Evolutionary conservation across 2,888 invertebrate species (phyloP), one percentile per base, ranked within the genome.

Genomic region (Drosophila subsilvestris): DNA sequence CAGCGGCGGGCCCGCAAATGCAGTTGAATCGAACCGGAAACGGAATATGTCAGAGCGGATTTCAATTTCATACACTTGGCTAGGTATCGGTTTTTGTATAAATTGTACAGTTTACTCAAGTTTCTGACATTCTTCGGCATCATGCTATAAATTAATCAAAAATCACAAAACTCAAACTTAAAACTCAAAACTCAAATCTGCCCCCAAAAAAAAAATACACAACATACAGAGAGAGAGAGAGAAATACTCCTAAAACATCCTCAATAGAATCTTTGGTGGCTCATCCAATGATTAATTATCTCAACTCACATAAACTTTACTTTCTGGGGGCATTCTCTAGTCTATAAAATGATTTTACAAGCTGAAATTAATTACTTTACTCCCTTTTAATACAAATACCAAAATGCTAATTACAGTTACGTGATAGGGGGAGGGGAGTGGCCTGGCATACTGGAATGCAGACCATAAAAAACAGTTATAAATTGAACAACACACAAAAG

Each of bases 11-110:
- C 91, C 47, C 91, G 91, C 74, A 91, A 91, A 91, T 91, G 91
- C 86, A 91, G 91, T 90, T 91, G 91, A 91, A 91, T 91, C 91
- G 91, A 91, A 84, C 91, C 91, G 91, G 90, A 91, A 91, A 90
- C 91, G 90, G 91, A 91, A 85, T 91, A 90, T 89, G 87, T 91
- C 90, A 91, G 85, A 89, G 82, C 90, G 81, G 91, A 91, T 86
- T 91, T 89, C 89, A 91, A 89, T 90, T 91, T 90, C 89, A 89
- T 90, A 84, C 86, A 90, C 80, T 88, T 91, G 90, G 90, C 90
- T 85, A 89, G 90, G 87, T 90, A 90, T 90, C 89, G 89, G 88
- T 89, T 91, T 86, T 88, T 91, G 91, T 91, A 91, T 91, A 91
- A 91, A 91, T 87, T 91, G 91, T 91, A 91, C 91, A 91, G 91